Evolutionary conservation across 2,797 vertebrate species (phyloP).

Genomic region (Semotilus atromaculatus): DNA sequence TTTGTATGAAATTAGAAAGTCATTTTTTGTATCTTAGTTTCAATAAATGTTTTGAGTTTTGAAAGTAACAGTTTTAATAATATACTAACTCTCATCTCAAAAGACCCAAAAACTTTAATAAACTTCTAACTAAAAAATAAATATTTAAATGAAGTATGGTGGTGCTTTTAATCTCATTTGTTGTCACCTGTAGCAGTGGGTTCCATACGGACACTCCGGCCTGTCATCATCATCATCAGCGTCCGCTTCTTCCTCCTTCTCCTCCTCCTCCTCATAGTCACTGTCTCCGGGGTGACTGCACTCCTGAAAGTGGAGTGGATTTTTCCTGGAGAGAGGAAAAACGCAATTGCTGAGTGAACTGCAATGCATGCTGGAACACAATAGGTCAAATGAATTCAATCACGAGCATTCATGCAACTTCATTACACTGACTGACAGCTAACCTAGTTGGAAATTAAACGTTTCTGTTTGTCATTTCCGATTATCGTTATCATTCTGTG

Average conservation of each 20-base stretch:
- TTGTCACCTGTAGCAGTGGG: slow-evolving; percentile 78
- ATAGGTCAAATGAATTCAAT: neutral
- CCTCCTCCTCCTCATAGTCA: slow-evolving; percentile 67
- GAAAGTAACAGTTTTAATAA: neutral
- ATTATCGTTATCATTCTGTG: neutral
- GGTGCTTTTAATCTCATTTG: neutral
- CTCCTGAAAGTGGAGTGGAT: slow-evolving; percentile 79
- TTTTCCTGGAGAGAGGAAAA: slow-evolving; percentile 71
- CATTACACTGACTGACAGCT: slow-evolving; percentile 10
- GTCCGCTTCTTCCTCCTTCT: slow-evolving; percentile 27
- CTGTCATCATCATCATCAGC: slow-evolving; percentile 58
- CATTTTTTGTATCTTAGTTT: neutral
- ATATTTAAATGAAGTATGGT: neutral
- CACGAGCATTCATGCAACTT: neutral
- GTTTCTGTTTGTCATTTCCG: neutral
- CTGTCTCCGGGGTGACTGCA: slow-evolving; percentile 77
- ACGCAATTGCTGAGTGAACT: neutral
- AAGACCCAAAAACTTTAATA: neutral
- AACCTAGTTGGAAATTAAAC: neutral
- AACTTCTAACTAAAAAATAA: neutral
- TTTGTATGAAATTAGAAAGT: neutral
- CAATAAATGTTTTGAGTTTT: neutral
- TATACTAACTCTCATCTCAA: neutral
- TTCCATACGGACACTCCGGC: slow-evolving; percentile 78
- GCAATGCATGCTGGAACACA: neutral